Percentiles rank a stretch among this genome's conserved stretches.
Conservation (phyloP, 2,797 vertebrate genomes). For the Hafferia zeledoni region DNA sequence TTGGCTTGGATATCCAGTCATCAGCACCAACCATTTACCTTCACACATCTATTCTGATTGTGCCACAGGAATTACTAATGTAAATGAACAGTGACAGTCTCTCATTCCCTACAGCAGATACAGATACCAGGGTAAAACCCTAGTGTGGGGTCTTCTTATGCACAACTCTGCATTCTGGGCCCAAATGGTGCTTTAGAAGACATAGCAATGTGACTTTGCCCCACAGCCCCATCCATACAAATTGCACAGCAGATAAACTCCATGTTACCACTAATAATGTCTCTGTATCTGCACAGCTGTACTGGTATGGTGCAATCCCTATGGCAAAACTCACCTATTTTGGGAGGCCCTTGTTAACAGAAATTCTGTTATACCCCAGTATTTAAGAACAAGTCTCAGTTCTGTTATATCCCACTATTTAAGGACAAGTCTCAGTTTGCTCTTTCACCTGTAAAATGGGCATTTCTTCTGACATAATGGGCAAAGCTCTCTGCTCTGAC, state of each 20-base stretch:
- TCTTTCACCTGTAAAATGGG: neutral
- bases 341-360: neutral
- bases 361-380: neutral
- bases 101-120: neutral
- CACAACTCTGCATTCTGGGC: neutral
- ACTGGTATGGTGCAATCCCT: too few species aligned
- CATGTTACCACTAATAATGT: neutral
- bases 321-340: neutral
- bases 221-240: neutral
- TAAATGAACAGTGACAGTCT: neutral
- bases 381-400: neutral
- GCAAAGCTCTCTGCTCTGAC: neutral
- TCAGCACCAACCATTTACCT: neutral
- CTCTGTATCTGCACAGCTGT: neutral
- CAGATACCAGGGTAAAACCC: neutral
- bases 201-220: neutral
- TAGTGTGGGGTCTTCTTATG: neutral
- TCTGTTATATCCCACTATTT: neutral
- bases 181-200: neutral
- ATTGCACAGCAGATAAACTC: neutral
- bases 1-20: neutral
- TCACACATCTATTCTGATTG: neutral
- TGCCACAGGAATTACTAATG: neutral
- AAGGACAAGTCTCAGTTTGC: neutral
- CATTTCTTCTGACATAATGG: fast-evolving